Conservation (phyloP, 2,797 vertebrate genomes). For the Siniperca scherzeri region DNA sequence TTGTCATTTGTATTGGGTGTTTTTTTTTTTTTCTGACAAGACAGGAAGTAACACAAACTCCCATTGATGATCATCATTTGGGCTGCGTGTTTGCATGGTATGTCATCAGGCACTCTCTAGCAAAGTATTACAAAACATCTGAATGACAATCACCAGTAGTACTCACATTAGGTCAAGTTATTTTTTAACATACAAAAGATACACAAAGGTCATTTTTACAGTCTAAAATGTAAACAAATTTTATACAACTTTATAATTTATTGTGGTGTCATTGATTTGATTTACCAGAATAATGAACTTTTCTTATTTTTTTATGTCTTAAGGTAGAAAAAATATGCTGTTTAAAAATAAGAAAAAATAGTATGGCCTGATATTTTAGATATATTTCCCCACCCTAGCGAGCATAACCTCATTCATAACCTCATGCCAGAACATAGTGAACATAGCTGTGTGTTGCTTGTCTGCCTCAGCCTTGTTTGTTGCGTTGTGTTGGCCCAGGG, state of each 20-base stretch:
- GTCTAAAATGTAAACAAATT: not conserved
- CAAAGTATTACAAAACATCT: slow-evolving; percentile 30
- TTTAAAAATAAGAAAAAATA: slow-evolving; percentile 25
- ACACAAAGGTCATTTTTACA: not conserved
- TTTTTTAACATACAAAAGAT: slow-evolving; percentile 6
- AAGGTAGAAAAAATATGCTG: not conserved
- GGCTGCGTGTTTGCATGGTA: slow-evolving; percentile 3
- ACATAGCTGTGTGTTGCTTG: slow-evolving; percentile 52
- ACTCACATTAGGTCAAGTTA: not conserved
- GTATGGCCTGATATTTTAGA: slow-evolving; percentile 36
- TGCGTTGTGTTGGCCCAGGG: slow-evolving; percentile 65
- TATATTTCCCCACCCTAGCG: slow-evolving; percentile 21
- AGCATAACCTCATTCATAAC: slow-evolving; percentile 5
- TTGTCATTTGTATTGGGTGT: slow-evolving; percentile 22
- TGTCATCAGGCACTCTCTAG: slow-evolving; percentile 28
- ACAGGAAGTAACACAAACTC: slow-evolving; percentile 41
- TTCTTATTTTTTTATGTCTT: not conserved
- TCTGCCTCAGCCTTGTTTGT: slow-evolving; percentile 65
- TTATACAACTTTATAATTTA: too few relatives aligned
- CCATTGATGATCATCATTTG: slow-evolving; percentile 28
- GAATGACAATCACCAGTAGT: slow-evolving; percentile 13
- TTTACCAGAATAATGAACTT: not conserved
- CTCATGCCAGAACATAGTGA: slow-evolving; percentile 12
- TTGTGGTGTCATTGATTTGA: not conserved
- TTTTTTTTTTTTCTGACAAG: slow-evolving; percentile 18